A percentile compares a stretch with the other conserved stretches of the same genome.
Conservation (phyloP, 2,113 vertebrate species). For the Hepsetus odoe region DNA sequence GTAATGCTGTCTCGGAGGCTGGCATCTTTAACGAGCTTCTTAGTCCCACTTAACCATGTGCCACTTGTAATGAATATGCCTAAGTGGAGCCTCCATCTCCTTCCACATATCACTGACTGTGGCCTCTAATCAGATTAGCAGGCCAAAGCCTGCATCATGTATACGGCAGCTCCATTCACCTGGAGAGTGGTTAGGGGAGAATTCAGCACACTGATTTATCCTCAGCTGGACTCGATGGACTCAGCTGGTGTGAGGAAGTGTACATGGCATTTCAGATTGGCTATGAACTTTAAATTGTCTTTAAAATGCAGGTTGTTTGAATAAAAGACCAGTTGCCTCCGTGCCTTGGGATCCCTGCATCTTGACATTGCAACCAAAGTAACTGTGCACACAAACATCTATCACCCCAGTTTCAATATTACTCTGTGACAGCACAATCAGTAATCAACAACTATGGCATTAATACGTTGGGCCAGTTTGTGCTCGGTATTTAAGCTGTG, state of each 20-base stretch:
- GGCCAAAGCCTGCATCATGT: conserved; percentile 40
- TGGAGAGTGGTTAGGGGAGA: conserved; percentile 44
- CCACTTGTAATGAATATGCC: conserved; percentile 69
- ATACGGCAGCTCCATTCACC: conserved; percentile 44
- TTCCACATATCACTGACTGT: conserved; percentile 42
- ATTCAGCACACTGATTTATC: conserved; percentile 51
- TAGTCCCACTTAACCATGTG: conserved; percentile 32
- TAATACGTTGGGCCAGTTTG: too few species aligned
- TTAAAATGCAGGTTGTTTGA: too few species aligned
- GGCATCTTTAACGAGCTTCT: conserved; percentile 63
- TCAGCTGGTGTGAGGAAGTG: conserved; percentile 21
- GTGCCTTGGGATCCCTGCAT: too few species aligned
- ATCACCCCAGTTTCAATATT: too few species aligned
- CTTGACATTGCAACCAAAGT: too few species aligned
- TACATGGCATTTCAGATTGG: background rate
- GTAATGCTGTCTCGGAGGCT: conserved; percentile 65
- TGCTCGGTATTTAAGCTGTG: too few species aligned
- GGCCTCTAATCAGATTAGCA: conserved; percentile 63
- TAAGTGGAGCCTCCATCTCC: conserved; percentile 57
- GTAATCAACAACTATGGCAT: too few species aligned
- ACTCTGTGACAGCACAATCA: too few species aligned
- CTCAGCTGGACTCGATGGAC: conserved; percentile 7
- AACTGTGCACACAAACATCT: too few species aligned
- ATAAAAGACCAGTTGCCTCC: too few species aligned
- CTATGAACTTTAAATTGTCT: too few species aligned